These are phyloP conservation scores for Venturia canescens DNA, from an alignment of 1,140 invertebrate genomes.

Conservation along the genomic window DNA sequence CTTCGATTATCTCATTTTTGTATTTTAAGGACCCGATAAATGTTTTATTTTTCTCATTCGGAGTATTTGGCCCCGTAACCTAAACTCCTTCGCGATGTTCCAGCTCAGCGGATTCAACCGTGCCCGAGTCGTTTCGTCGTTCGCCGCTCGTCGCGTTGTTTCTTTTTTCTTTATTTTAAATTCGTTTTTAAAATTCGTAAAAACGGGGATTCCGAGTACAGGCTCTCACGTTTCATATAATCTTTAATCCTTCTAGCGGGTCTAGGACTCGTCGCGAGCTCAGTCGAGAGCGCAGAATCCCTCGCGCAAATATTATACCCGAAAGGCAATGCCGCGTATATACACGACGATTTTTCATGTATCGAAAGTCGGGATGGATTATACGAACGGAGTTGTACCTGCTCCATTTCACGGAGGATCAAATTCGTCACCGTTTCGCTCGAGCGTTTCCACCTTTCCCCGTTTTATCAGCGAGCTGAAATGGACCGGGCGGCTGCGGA, in stretches of 20 bases:
- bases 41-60: no score
- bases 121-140: no score
- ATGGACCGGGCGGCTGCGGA: not conserved
- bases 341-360: not conserved
- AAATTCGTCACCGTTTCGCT: slow-evolving; percentile 9
- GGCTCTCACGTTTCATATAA: not conserved
- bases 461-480: not conserved
- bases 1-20: no score
- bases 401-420: slow-evolving; percentile 28
- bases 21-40: no score
- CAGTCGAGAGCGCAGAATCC: not conserved
- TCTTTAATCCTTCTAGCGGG: slow-evolving; percentile 14
- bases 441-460: not conserved
- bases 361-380: slow-evolving; percentile 20
- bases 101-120: not conserved
- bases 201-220: not conserved
- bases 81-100: slow-evolving; percentile 4
- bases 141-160: not conserved
- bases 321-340: not conserved
- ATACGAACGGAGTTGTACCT: slow-evolving; percentile 3
- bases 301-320: not conserved
- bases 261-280: not conserved
- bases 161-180: not conserved
- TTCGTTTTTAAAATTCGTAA: not conserved
- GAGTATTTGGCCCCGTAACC: no score